Percentiles rank a stretch among this genome's conserved stretches.
Conservation (phyloP, 2,797 vertebrate genomes). For the Sebastes variabilis region DNA sequence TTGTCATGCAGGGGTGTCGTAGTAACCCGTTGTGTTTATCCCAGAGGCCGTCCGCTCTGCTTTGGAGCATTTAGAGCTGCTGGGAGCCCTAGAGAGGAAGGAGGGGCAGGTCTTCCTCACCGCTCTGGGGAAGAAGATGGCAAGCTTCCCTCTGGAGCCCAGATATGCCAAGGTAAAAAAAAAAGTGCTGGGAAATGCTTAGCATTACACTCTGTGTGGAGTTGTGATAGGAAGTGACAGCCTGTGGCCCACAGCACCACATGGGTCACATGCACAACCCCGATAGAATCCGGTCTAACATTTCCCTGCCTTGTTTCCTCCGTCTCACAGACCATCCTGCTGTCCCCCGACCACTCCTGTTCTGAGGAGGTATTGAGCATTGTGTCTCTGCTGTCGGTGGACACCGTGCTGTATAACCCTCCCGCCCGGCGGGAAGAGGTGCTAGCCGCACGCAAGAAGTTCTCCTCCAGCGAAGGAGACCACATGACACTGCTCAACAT, state of each 20-base stretch:
- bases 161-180: slow-evolving; percentile 91
- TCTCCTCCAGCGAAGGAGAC: slow-evolving; percentile 93
- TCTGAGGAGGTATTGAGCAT: slow-evolving; percentile 94
- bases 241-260: too few relatives aligned
- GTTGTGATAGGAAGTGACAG: not conserved
- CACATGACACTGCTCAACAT: slow-evolving; percentile 92
- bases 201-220: not conserved
- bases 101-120: slow-evolving; percentile 89
- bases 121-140: slow-evolving; percentile 93
- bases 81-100: slow-evolving; percentile 91
- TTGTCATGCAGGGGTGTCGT: not conserved
- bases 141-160: slow-evolving; percentile 94
- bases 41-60: slow-evolving; percentile 91
- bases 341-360: slow-evolving; percentile 91
- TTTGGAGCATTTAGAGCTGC: slow-evolving; percentile 88
- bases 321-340: slow-evolving; percentile 87
- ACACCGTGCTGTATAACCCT: slow-evolving; percentile 92
- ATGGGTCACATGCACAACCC: not conserved
- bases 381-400: slow-evolving; percentile 92
- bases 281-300: not conserved
- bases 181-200: not conserved
- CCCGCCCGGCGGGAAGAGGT: slow-evolving; percentile 90
- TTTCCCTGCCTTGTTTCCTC: not conserved
- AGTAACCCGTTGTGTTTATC: slow-evolving; percentile 7
- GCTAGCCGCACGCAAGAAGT: slow-evolving; percentile 88